Conservation (phyloP, 2,113 vertebrate species). For the Zeus faber region DNA sequence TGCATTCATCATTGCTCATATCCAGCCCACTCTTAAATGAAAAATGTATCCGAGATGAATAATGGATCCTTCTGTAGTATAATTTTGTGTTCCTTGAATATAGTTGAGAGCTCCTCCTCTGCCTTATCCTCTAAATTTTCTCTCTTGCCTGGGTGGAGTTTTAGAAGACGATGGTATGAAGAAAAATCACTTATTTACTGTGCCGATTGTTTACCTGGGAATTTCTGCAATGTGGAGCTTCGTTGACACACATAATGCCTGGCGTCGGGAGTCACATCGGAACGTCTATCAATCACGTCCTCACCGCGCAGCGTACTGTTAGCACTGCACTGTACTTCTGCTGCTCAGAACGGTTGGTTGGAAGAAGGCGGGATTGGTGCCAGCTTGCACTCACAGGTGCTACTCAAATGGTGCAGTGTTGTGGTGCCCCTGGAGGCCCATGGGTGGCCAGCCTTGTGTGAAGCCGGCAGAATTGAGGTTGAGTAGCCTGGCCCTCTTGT, state of each 20-base stretch:
- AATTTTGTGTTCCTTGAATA: constrained; percentile 75
- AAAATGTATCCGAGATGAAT: constrained; percentile 82
- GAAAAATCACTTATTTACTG: constrained; percentile 58
- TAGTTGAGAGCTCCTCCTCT: constrained; percentile 59
- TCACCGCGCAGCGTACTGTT: constrained; percentile 2
- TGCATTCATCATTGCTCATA: constrained; percentile 80
- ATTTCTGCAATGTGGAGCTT: constrained; percentile 34
- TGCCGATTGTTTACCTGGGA: constrained; percentile 61
- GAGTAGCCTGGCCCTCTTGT: constrained; percentile 62
- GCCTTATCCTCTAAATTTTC: constrained; percentile 43
- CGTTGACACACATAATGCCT: constrained; percentile 17
- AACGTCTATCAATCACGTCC: constrained; percentile 32
- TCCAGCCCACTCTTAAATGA: constrained; percentile 76
- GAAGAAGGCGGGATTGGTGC: constrained; percentile 23
- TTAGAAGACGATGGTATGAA: constrained; percentile 52
- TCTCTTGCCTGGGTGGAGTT: constrained; percentile 45
- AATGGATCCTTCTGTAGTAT: constrained; percentile 76
- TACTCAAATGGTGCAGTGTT: constrained; percentile 18
- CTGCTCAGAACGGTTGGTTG: constrained; percentile 26
- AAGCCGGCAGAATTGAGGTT: constrained; percentile 62
- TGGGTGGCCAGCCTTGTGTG: constrained; percentile 58
- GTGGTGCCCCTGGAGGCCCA: constrained; percentile 31
- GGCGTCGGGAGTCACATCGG: neutral
- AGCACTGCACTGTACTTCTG: no score
- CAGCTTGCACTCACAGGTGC: constrained; percentile 21